These are phyloP conservation scores for Pissodes strobi DNA, from an alignment of 1,140 invertebrate species.

Conservation along the genomic window DNA sequence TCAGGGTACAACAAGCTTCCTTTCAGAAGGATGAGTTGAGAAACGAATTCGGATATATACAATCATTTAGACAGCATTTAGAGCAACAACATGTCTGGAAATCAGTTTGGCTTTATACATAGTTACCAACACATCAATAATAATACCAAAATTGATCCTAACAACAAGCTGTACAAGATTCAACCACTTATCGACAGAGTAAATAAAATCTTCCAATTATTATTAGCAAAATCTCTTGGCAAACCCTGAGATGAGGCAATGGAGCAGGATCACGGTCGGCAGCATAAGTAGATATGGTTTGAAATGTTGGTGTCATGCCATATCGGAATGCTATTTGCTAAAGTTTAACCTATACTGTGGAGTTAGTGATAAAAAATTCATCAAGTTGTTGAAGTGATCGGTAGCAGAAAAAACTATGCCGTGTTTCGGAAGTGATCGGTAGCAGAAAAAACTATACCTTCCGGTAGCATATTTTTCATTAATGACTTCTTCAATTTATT, in stretches of 20 bases:
- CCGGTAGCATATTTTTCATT: too few species aligned
- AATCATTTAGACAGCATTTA: too few species aligned
- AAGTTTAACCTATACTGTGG: neutral
- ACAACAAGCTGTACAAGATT: too few species aligned
- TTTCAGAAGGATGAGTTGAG: neutral
- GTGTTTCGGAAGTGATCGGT: too few species aligned
- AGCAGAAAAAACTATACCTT: too few species aligned
- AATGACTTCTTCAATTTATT: too few species aligned
- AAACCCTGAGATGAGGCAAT: neutral
- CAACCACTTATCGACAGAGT: too few species aligned
- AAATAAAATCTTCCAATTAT: too few species aligned
- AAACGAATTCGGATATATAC: neutral
- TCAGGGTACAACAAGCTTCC: neutral
- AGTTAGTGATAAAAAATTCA: neutral
- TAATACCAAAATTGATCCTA: too few species aligned
- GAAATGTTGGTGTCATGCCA: neutral
- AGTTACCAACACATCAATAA: neutral
- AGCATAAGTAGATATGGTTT: neutral
- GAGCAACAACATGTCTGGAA: neutral
- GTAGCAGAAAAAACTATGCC: too few species aligned
- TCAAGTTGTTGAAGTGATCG: neutral
- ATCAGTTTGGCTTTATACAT: neutral
- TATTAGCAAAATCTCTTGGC: neutral
- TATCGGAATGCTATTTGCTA: neutral
- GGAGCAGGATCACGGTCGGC: neutral